phyloP scores from a whole-genome alignment of 2,797 vertebrate genomes.

The Tokudaia muenninki region DNA sequence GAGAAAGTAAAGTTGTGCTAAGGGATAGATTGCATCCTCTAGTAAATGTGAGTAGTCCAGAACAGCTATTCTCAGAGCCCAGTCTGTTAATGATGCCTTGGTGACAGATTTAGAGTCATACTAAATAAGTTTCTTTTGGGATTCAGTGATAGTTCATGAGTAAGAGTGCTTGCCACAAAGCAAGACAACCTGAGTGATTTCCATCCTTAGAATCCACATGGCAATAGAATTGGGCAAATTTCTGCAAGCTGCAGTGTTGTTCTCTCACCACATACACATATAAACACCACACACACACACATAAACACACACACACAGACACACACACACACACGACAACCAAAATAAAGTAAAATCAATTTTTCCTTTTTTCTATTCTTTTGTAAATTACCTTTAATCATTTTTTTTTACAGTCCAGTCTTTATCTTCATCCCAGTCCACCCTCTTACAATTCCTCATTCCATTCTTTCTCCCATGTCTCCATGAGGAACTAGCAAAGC shows the following conservation, averaged over 20 bases:
- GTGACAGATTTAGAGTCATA: not conserved
- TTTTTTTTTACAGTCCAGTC: no score
- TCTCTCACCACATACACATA: not conserved
- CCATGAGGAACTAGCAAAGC: not conserved
- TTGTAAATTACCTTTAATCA: no score
- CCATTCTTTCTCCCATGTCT: no score
- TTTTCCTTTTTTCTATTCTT: no score
- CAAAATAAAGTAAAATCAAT: no score
- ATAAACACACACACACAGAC: not conserved
- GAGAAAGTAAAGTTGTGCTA: not conserved
- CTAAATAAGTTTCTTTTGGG: not conserved
- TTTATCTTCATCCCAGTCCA: no score
- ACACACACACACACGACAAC: not conserved
- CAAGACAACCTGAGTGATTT: no score
- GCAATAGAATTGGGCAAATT: not conserved
- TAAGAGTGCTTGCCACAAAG: no score
- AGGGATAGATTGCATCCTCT: not conserved
- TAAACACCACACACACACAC: not conserved
- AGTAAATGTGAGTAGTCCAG: not conserved
- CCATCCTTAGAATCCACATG: not conserved
- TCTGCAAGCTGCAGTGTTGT: not conserved
- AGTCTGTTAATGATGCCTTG: not conserved
- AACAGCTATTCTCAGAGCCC: no score
- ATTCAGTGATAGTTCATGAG: not conserved
- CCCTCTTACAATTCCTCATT: no score